A percentile compares a stretch with the other conserved stretches of the same genome.
phyloP scores from a whole-genome alignment of 1,140 invertebrate species.

The Schlechtendalia chinensis region DNA sequence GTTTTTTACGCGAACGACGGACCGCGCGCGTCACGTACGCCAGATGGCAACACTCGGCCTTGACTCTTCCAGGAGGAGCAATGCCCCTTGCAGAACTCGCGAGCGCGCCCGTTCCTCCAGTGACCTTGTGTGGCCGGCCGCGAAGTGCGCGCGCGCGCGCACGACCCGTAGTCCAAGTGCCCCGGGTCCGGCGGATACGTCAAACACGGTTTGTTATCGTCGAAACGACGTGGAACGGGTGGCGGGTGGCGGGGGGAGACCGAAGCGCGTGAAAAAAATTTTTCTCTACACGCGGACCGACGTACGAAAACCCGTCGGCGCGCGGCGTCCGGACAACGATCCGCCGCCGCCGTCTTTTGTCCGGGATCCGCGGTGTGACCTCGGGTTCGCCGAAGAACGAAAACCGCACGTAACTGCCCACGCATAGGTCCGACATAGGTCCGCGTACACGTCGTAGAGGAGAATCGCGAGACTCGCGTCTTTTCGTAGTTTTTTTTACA shows the following conservation, averaged over 20 bases:
- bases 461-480: too few relatives aligned
- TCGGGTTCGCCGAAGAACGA: constrained; percentile 19
- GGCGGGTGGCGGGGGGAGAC: not conserved
- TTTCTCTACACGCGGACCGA: not conserved
- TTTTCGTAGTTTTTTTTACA: too few relatives aligned
- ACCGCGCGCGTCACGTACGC: not conserved
- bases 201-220: too few relatives aligned
- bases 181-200: not conserved
- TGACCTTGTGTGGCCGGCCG: constrained; percentile 30
- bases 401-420: not conserved
- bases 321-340: constrained; percentile 26
- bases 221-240: not conserved
- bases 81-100: constrained; percentile 48
- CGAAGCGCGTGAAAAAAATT: not conserved
- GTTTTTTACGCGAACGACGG: too few relatives aligned
- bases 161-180: not conserved
- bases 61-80: constrained; percentile 48
- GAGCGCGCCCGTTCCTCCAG: constrained; percentile 32
- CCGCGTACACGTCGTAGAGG: too few relatives aligned
- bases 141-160: not conserved
- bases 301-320: not conserved
- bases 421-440: too few relatives aligned
- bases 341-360: constrained; percentile 35
- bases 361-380: constrained; percentile 4
- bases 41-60: constrained; percentile 48